Conservation (phyloP, 2,888 invertebrate species). For the Lasioglossum oenotherae region DNA sequence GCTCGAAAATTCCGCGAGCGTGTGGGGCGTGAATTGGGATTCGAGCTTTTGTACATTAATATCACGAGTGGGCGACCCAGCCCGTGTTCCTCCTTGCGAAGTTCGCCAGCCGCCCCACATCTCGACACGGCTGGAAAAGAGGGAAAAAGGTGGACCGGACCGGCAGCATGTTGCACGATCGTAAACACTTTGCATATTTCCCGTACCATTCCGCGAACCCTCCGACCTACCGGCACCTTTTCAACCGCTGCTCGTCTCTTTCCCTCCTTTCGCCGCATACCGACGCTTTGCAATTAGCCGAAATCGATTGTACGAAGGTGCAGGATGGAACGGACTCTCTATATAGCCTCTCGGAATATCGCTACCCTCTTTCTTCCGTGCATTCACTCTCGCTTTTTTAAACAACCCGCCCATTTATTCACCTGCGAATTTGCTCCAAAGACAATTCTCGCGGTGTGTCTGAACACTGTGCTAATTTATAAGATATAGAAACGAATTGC, state of each 20-base stretch:
- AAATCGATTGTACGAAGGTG: constrained; percentile 81
- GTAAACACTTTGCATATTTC: constrained; percentile 83
- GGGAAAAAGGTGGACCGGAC: constrained; percentile 66
- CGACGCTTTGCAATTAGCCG: constrained; percentile 80
- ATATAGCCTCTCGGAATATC: constrained; percentile 50
- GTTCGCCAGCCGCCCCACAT: constrained; percentile 39
- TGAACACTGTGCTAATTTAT: too few species aligned
- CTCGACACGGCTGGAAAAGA: constrained; percentile 35
- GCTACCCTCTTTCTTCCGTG: neutral
- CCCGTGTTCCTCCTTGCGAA: constrained; percentile 60
- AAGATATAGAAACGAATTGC: neutral
- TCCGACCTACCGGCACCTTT: constrained; percentile 68
- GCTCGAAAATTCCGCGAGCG: constrained; percentile 60
- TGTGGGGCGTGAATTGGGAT: constrained; percentile 64
- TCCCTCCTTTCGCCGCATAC: constrained; percentile 64
- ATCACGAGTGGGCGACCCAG: constrained; percentile 63
- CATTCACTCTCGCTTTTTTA: neutral
- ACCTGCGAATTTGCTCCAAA: neutral
- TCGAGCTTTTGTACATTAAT: constrained; percentile 69
- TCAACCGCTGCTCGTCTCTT: constrained; percentile 48
- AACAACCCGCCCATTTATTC: neutral
- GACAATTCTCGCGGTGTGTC: neutral
- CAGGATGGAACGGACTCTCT: constrained; percentile 72
- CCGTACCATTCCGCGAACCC: constrained; percentile 71
- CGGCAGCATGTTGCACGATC: constrained; percentile 82